Percentiles rank a stretch among this genome's conserved stretches.
Conservation (phyloP, 2,113 vertebrate genomes). For the Sinocyclocheilus anophthalmus region DNA sequence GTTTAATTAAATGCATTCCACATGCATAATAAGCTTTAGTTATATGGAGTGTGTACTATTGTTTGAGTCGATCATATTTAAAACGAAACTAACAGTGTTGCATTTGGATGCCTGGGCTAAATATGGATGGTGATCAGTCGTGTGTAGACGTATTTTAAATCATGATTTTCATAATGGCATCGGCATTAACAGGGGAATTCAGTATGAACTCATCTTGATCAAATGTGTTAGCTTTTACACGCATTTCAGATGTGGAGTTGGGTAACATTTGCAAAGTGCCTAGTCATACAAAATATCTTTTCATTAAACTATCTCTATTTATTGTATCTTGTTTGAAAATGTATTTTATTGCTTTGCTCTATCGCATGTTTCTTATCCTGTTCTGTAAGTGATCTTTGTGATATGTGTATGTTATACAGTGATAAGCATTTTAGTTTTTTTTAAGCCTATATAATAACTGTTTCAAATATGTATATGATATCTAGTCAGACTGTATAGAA, state of each 20-base stretch:
- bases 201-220: too few species aligned
- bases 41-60: neutral
- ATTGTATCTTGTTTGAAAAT: too few species aligned
- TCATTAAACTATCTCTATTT: neutral
- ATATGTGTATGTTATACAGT: too few species aligned
- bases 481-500: neutral
- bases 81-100: slow-evolving; percentile 29
- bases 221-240: neutral
- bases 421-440: neutral
- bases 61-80: neutral
- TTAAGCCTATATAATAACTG: neutral
- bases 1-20: too few species aligned
- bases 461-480: neutral
- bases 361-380: too few species aligned
- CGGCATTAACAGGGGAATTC: neutral
- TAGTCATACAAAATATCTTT: neutral
- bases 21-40: neutral
- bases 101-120: neutral
- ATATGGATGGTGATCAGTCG: neutral
- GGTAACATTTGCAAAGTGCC: neutral
- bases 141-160: neutral
- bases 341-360: too few species aligned
- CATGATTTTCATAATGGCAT: neutral
- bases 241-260: neutral
- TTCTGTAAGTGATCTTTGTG: too few species aligned